These are phyloP conservation scores for Hassar affinis DNA, from an alignment of 2,113 vertebrate genomes.

Conservation along the genomic window DNA sequence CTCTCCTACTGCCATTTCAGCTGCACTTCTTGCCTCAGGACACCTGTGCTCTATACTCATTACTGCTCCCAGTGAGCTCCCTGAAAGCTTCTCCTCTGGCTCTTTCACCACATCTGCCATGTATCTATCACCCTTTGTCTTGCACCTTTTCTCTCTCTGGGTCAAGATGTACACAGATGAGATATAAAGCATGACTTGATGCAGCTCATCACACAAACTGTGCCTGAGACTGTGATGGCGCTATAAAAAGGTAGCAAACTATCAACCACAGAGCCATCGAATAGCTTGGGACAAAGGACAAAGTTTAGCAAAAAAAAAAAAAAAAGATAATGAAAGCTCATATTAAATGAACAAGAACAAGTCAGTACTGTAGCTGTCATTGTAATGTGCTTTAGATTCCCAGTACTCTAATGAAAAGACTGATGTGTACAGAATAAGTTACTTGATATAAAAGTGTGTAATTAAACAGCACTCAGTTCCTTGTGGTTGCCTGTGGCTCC, in stretches of 20 bases:
- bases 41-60: conserved; percentile 10
- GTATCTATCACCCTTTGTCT: neutral
- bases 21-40: conserved; percentile 48
- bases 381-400: neutral
- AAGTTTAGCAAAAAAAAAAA: neutral
- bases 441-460: conserved; percentile 1
- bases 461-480: neutral
- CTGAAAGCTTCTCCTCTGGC: neutral
- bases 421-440: neutral
- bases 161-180: neutral
- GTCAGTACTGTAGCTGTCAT: neutral
- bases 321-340: neutral
- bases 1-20: conserved; percentile 55
- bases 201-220: neutral
- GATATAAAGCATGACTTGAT: neutral
- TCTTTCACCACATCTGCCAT: neutral
- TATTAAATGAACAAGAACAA: neutral
- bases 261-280: neutral
- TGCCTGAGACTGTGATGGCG: neutral
- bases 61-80: conserved; percentile 5
- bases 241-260: too few relatives aligned
- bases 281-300: neutral
- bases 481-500: neutral
- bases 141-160: neutral
- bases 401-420: neutral